Evolutionary conservation across 2,113 vertebrate genomes (phyloP).

Genomic region (Triplophysa rosa): DNA sequence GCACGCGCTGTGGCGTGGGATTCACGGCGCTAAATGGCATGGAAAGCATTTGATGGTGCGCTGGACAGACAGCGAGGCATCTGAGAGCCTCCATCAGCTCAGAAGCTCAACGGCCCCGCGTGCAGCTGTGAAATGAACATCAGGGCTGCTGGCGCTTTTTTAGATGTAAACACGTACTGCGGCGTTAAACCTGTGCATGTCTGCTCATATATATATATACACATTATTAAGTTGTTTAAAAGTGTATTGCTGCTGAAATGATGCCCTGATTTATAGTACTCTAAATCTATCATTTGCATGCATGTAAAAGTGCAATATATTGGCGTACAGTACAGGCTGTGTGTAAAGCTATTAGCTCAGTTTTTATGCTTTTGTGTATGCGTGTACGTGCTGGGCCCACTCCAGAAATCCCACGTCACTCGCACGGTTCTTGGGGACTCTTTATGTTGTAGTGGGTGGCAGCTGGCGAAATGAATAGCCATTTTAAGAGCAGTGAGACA

Average conservation of each 20-base stretch:
- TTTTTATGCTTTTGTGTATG: conserved; percentile 26
- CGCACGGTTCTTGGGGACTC: conserved; percentile 37
- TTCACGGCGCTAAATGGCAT: conserved; percentile 68
- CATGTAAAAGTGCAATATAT: neutral
- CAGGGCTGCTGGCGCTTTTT: conserved; percentile 14
- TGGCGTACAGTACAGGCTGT: neutral
- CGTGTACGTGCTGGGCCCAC: conserved; percentile 31
- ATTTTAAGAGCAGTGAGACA: conserved; percentile 52
- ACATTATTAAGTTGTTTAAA: too few relatives aligned
- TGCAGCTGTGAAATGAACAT: neutral
- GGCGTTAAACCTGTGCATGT: neutral
- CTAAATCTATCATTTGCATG: too few relatives aligned
- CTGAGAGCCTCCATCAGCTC: conserved; percentile 29
- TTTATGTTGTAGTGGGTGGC: conserved; percentile 54
- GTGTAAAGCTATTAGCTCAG: neutral
- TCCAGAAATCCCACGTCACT: conserved; percentile 39
- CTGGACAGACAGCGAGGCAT: conserved; percentile 46
- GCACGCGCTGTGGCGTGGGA: conserved; percentile 58
- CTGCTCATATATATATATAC: too few relatives aligned
- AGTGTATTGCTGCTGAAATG: too few relatives aligned
- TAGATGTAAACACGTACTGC: neutral
- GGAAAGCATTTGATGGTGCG: conserved; percentile 47
- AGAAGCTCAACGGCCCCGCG: conserved; percentile 3
- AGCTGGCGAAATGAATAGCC: conserved; percentile 65
- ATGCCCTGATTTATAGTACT: too few relatives aligned